Percentiles rank a stretch among this genome's conserved stretches.
Evolutionary conservation across 2,888 invertebrate species (phyloP).

Genomic region (Aphidius colemani): DNA sequence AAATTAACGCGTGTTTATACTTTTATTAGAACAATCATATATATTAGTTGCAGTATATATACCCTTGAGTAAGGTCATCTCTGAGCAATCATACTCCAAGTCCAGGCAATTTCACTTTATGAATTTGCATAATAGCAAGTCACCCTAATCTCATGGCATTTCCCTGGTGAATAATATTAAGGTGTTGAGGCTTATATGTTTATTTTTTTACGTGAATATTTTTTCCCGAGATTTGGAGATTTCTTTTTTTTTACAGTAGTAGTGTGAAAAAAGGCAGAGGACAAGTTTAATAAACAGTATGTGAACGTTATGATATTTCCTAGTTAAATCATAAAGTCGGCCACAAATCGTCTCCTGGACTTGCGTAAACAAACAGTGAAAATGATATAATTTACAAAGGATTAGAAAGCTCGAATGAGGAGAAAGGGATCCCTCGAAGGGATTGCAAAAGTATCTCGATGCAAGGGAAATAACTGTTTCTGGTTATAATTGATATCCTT

Average conservation of each 20-base stretch:
- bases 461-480: conserved; percentile 59
- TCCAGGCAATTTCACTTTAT: conserved; percentile 47
- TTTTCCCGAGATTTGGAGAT: conserved; percentile 28
- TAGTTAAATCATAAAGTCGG: conserved; percentile 53
- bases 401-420: conserved; percentile 51
- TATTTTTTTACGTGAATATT: conserved; percentile 41
- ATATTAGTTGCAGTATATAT: conserved; percentile 26
- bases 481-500: conserved; percentile 61
- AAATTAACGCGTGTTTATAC: conserved; percentile 22
- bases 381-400: conserved; percentile 61
- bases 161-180: conserved; percentile 43
- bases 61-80: conserved; percentile 39
- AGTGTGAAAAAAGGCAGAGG: too few species aligned
- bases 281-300: background rate
- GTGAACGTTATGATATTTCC: too few species aligned
- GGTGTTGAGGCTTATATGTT: conserved; percentile 34
- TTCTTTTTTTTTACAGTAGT: background rate
- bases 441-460: conserved; percentile 38
- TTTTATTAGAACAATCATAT: conserved; percentile 11
- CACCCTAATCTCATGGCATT: conserved; percentile 29
- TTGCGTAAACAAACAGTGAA: conserved; percentile 59
- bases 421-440: conserved; percentile 27
- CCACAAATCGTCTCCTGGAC: conserved; percentile 57
- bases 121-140: conserved; percentile 50
- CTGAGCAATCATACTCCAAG: conserved; percentile 46